Evolutionary conservation across 1,140 invertebrate species (phyloP).

Genomic region (Aphelenchoides fujianensis): DNA sequence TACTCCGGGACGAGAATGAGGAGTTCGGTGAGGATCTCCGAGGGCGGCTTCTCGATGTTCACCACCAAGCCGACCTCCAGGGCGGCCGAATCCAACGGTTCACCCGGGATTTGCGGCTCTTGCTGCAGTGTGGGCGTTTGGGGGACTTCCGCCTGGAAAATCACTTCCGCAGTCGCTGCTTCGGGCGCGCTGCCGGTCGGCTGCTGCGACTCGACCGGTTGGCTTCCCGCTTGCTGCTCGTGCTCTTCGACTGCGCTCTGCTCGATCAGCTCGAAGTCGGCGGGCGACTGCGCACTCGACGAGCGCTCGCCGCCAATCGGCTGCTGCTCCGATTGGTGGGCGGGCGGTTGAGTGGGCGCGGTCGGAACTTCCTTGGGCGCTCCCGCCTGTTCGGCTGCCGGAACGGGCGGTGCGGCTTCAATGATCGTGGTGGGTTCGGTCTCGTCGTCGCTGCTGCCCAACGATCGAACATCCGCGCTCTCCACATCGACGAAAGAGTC

Average conservation of each 20-base stretch:
- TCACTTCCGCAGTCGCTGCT: not conserved
- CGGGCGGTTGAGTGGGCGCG: too few species aligned
- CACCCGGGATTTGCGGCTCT: not conserved
- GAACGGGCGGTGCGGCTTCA: not conserved
- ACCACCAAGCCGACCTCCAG: not conserved
- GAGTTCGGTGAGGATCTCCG: not conserved
- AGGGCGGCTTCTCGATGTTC: not conserved
- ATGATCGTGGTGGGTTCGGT: conserved; percentile 1
- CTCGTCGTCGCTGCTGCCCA: not conserved
- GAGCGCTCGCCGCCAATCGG: not conserved
- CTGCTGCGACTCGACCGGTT: too few species aligned
- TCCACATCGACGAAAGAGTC: conserved; percentile 4
- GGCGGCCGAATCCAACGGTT: not conserved
- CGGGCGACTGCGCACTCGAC: not conserved
- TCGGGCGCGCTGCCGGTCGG: too few species aligned
- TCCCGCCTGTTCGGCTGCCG: not conserved
- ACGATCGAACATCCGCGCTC: not conserved
- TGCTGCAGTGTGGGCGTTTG: not conserved
- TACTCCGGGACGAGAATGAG: not conserved
- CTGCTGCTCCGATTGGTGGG: conserved; percentile 1
- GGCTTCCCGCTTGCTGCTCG: too few species aligned
- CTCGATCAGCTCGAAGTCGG: conserved; percentile 9
- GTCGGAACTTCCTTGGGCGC: too few species aligned
- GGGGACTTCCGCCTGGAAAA: not conserved
- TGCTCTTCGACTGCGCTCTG: too few species aligned